phyloP scores from a whole-genome alignment of 2,113 vertebrate species.

The Labeo catla region DNA sequence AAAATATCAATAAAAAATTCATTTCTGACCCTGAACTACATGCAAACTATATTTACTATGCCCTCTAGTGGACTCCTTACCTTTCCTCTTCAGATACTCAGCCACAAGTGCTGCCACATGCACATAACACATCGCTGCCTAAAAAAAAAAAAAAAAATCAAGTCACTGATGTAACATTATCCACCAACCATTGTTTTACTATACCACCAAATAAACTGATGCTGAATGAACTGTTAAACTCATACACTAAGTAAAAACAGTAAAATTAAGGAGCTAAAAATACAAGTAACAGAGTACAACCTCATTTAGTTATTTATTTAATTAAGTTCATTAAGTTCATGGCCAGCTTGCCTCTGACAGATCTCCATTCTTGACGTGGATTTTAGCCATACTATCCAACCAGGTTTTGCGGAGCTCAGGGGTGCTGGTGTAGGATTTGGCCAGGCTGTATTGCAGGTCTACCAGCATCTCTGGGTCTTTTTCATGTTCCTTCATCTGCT shows the following conservation, averaged over 20 bases:
- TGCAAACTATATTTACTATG: not conserved
- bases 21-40: too few species aligned
- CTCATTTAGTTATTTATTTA: not conserved
- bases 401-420: conserved; percentile 96
- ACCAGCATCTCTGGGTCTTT: conserved; percentile 98
- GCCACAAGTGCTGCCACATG: conserved; percentile 95
- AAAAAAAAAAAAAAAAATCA: conserved; percentile 47
- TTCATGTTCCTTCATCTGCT: conserved; percentile 99
- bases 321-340: not conserved
- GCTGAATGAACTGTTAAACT: not conserved
- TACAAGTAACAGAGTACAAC: not conserved
- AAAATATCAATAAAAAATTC: too few species aligned
- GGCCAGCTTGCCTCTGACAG: conserved; percentile 85
- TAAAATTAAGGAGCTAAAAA: not conserved
- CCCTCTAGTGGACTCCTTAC: conserved; percentile 69
- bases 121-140: conserved; percentile 98
- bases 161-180: not conserved
- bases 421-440: conserved; percentile 97
- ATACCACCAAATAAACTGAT: not conserved
- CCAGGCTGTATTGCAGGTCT: conserved; percentile 97
- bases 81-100: conserved; percentile 96
- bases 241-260: not conserved
- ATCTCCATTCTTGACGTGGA: conserved; percentile 95
- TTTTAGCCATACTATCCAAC: conserved; percentile 98
- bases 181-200: not conserved